These are phyloP conservation scores for Vidua chalybeata DNA, from an alignment of 2,113 vertebrate species.

Conservation along the genomic window DNA sequence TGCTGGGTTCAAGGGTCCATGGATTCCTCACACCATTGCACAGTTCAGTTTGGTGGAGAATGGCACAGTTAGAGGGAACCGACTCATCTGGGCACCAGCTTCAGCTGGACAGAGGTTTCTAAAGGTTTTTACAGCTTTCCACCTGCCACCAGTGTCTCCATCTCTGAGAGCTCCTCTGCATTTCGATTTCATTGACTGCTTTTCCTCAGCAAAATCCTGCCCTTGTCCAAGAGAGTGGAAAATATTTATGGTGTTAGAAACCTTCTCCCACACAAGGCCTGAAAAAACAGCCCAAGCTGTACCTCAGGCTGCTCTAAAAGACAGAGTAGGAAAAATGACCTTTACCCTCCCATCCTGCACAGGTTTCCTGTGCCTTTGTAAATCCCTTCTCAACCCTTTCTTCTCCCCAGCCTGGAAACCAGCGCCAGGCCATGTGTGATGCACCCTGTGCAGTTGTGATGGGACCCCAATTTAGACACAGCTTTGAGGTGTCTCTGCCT, in stretches of 20 bases:
- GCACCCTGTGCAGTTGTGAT: neutral
- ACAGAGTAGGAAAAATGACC: neutral
- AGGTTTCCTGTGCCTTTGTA: neutral
- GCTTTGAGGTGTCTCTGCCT: conserved; percentile 10
- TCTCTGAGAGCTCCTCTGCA: neutral
- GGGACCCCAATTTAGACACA: conserved; percentile 5
- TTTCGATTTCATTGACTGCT: neutral
- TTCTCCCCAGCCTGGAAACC: neutral
- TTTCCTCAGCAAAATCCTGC: neutral
- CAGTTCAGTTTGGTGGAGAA: neutral
- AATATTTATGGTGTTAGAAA: neutral
- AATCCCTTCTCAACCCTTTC: neutral
- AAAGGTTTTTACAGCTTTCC: neutral
- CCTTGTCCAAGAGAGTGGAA: neutral
- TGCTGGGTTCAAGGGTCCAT: no score
- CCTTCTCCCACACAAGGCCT: neutral
- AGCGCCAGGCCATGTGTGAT: rapidly evolving
- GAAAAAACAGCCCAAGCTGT: neutral
- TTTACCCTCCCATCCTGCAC: neutral
- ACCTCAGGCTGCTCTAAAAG: neutral
- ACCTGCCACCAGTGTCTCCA: neutral
- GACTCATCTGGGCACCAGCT: neutral
- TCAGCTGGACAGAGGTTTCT: neutral
- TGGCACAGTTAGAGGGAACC: neutral
- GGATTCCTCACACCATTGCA: neutral